A percentile compares a stretch with the other conserved stretches of the same genome.
phyloP scores from a whole-genome alignment of 2,888 invertebrate species.

The Lypha dubia region DNA sequence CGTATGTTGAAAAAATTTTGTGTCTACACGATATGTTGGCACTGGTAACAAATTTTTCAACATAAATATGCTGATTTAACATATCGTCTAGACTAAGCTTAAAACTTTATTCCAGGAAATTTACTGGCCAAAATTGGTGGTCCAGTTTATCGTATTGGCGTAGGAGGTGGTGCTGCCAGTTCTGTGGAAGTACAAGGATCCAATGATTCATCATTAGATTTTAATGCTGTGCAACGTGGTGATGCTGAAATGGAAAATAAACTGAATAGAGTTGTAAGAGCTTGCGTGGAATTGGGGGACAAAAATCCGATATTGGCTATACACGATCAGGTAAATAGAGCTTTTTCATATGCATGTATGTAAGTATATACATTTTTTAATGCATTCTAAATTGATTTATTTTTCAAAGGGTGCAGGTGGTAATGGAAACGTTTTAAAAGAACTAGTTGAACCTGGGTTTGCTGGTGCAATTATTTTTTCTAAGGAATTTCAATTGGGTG shows the following conservation, averaged over 20 bases:
- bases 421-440: constrained; percentile 98
- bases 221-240: constrained; percentile 95
- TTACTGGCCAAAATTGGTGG: constrained; percentile 97
- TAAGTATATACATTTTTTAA: background rate
- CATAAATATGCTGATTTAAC: too few relatives aligned
- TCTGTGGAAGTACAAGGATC: constrained; percentile 97
- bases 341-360: background rate
- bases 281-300: constrained; percentile 92
- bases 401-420: constrained; percentile 93
- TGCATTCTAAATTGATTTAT: background rate
- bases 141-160: constrained; percentile 98
- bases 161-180: constrained; percentile 99
- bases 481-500: constrained; percentile 94
- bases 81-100: too few relatives aligned
- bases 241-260: constrained; percentile 99
- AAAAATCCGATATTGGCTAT: constrained; percentile 96
- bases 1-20: too few relatives aligned
- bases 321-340: constrained; percentile 90
- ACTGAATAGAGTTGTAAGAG: constrained; percentile 95
- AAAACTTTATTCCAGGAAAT: constrained; percentile 87
- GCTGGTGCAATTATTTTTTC: constrained; percentile 95
- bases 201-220: constrained; percentile 93
- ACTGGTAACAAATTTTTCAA: too few relatives aligned
- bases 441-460: constrained; percentile 93
- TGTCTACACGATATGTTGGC: too few relatives aligned